A percentile compares a stretch with the other conserved stretches of the same genome.
Conservation (phyloP, 2,888 invertebrate genomes). For the Galeopsomyia nigrocyanea region DNA sequence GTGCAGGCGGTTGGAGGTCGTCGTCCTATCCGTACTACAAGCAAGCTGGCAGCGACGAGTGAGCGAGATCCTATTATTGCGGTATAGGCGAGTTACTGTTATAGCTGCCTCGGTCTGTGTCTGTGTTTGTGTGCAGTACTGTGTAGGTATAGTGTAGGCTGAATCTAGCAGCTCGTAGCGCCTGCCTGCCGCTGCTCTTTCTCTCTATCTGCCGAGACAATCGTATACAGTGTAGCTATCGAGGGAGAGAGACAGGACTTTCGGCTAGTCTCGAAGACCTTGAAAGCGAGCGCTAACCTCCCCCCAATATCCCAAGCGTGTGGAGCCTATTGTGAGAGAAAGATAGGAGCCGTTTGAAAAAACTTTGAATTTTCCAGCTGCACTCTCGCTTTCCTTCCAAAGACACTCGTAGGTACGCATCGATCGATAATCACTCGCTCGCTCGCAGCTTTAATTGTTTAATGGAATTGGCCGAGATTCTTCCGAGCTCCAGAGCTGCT, state of each 20-base stretch:
- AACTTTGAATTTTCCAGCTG: background rate
- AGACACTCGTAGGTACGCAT: slow-evolving; percentile 10
- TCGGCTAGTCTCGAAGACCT: slow-evolving; percentile 44
- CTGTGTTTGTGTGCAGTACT: too few relatives aligned
- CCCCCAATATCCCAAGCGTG: slow-evolving; percentile 11
- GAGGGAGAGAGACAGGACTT: background rate
- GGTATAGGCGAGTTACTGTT: slow-evolving; percentile 48
- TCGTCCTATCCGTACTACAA: too few relatives aligned
- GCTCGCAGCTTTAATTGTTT: slow-evolving; percentile 58
- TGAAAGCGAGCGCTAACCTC: slow-evolving; percentile 56
- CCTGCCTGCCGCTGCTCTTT: background rate
- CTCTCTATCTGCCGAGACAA: background rate
- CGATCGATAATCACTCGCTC: slow-evolving; percentile 15
- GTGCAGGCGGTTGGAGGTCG: too few relatives aligned
- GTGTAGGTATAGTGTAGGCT: too few relatives aligned
- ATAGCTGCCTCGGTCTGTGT: slow-evolving; percentile 16
- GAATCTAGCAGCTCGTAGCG: too few relatives aligned
- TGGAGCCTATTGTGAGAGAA: slow-evolving; percentile 11
- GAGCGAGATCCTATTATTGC: slow-evolving; percentile 45
- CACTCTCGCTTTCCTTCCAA: background rate
- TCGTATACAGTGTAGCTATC: too few relatives aligned
- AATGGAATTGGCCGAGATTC: slow-evolving; percentile 66
- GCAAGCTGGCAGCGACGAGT: background rate
- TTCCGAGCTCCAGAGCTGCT: slow-evolving; percentile 14
- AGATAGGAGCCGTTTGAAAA: too few relatives aligned